These are phyloP conservation scores for Silvanus unidentatus DNA, from an alignment of 2,888 invertebrate species.

Conservation along the genomic window DNA sequence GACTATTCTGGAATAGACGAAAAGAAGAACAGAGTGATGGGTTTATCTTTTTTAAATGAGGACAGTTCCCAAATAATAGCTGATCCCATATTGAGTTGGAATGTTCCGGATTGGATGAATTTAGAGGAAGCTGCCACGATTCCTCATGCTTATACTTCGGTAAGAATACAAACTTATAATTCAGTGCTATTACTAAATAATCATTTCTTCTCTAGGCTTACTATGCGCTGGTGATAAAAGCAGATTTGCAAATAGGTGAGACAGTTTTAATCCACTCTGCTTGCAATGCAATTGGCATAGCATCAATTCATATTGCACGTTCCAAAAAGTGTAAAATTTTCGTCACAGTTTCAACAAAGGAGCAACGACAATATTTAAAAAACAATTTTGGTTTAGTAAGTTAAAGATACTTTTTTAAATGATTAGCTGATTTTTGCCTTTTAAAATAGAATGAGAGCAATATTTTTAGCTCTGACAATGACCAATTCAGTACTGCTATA, in stretches of 20 bases:
- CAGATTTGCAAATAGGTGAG: conserved; percentile 39
- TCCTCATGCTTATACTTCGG: conserved; percentile 71
- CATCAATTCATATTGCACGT: conserved; percentile 60
- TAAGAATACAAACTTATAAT: conserved; percentile 24
- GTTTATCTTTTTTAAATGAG: conserved; percentile 49
- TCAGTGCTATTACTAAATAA: background rate
- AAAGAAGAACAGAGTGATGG: conserved; percentile 62
- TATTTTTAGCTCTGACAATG: conserved; percentile 45
- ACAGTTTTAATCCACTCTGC: conserved; percentile 51
- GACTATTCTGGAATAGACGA: conserved; percentile 37
- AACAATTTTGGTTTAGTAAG: conserved; percentile 38
- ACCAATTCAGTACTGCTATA: conserved; percentile 80
- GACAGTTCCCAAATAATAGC: conserved; percentile 34
- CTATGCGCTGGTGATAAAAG: conserved; percentile 44
- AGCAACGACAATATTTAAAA: conserved; percentile 36
- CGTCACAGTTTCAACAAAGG: conserved; percentile 56
- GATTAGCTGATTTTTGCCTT: conserved; percentile 43
- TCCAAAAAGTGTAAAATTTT: conserved; percentile 54
- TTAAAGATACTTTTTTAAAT: conserved; percentile 31
- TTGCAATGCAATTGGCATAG: conserved; percentile 66
- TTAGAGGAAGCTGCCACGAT: conserved; percentile 71
- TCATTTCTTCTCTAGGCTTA: conserved; percentile 40
- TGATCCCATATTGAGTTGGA: conserved; percentile 54
- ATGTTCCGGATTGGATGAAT: conserved; percentile 65
- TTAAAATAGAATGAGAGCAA: conserved; percentile 36